phyloP scores from a whole-genome alignment of 2,113 vertebrate species.

The Microcebus griseorufus region DNA sequence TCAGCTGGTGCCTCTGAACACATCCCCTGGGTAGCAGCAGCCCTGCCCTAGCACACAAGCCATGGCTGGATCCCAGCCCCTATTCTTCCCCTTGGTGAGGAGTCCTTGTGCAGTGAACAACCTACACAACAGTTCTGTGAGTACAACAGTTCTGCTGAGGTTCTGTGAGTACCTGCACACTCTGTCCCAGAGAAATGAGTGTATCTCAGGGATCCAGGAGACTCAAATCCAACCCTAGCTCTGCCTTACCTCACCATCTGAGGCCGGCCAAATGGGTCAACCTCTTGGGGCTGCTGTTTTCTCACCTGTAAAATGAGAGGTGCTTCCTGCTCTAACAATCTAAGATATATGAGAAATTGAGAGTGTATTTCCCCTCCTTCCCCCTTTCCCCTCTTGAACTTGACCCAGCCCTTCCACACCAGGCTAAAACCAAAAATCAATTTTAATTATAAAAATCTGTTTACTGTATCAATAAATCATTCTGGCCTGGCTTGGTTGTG shows the following conservation, averaged over 20 bases:
- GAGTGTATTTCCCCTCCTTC: background rate
- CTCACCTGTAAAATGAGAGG: conserved; percentile 6
- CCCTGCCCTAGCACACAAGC: background rate
- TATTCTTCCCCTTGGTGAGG: fast-evolving
- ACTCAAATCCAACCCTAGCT: background rate
- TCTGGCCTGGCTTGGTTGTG: background rate
- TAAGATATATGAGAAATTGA: conserved; percentile 20
- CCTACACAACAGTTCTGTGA: background rate
- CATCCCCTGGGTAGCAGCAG: background rate
- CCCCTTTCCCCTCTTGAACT: conserved; percentile 57
- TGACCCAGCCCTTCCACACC: conserved; percentile 71
- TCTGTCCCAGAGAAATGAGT: background rate
- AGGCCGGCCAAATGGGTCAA: background rate
- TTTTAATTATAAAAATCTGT: conserved; percentile 88
- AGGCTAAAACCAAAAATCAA: conserved; percentile 85
- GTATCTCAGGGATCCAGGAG: background rate
- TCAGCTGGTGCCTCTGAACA: background rate
- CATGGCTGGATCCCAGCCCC: background rate
- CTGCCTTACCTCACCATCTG: background rate
- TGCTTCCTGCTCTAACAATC: background rate
- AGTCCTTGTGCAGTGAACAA: background rate
- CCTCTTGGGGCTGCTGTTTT: background rate
- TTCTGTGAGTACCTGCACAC: fast-evolving
- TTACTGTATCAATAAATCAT: conserved; percentile 81
- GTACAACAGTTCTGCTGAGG: background rate